Evolutionary conservation across 2,888 invertebrate species (phyloP), one percentile per base, ranked within the genome.

Genomic region (Azorinus chamasolen): DNA sequence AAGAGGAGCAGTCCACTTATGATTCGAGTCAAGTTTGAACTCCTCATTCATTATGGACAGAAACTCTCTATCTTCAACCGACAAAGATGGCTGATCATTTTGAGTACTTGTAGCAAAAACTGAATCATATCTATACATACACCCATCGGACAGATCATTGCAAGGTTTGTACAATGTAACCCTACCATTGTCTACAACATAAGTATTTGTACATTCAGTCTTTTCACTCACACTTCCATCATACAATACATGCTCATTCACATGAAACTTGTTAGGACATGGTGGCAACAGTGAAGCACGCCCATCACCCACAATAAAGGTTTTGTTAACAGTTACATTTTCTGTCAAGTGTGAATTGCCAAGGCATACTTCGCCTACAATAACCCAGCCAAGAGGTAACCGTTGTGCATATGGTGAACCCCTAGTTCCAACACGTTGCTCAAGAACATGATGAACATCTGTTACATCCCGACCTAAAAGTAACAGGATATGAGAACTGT

Each of bases 31-130:
- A 45, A 58, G 62, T 10, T 18, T n/a, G 46, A 82, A 63, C 27
- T 65, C 64, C 10, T 53, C 59, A 18, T 75, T 25, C 65, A 69
- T 72, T 18, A 65, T 55, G 10, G 64, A 37, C 55, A 64, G 54
- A 20, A 55, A 64, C 14, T 57, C 57, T 22, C 57, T 39, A 20
- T 57, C 57, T 51, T 62, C 62, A 51, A 62, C 22, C 10, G 62
- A 62, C 51, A 62, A 62, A 5, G 62, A 50, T 5, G 24, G 22
- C 16, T 39, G 2, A 51, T 62, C 51, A 46, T 62, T 41, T 32
- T n/a, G 48, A 20, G 18, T 20, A 48, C 27, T 37, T 12, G 32
- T 25, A 8, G 37, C 37, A 37, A 54, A 54, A 16, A 54, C 51
- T 22, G 20, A 51, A 20, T 51, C 51, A 51, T 58, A 43, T 12